These are phyloP conservation scores for Campylomormyrus tamandua DNA, from an alignment of 2,113 vertebrate species.

Conservation along the genomic window DNA sequence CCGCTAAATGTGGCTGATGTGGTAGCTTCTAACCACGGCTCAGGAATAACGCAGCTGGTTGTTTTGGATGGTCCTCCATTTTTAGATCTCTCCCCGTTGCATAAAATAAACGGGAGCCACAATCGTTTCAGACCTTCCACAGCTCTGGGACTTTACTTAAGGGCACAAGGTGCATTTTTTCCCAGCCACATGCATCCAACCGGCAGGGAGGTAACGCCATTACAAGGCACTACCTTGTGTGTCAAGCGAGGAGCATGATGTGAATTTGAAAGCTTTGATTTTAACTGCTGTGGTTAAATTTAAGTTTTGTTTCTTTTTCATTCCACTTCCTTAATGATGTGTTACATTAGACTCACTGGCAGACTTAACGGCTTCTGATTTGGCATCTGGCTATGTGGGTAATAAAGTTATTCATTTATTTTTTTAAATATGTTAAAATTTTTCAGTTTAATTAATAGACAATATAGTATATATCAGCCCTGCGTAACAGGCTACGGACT, in stretches of 20 bases:
- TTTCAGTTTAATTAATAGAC: background rate
- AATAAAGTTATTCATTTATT: background rate
- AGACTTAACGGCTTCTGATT: conserved; percentile 6
- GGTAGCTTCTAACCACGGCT: background rate
- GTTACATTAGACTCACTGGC: background rate
- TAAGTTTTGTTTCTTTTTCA: background rate
- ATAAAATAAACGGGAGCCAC: background rate
- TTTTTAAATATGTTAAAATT: background rate
- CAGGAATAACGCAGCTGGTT: background rate
- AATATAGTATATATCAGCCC: background rate
- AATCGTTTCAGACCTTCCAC: background rate
- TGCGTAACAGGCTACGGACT: background rate
- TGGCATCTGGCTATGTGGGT: background rate
- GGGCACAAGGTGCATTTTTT: conserved; percentile 2
- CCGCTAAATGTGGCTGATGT: background rate
- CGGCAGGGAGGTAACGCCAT: background rate
- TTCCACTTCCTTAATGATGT: conserved; percentile 14
- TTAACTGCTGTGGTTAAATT: background rate
- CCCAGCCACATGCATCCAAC: background rate
- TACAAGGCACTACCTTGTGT: background rate
- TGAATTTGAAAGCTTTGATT: conserved; percentile 16
- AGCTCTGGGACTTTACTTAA: background rate
- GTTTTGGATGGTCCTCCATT: background rate
- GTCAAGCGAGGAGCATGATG: background rate
- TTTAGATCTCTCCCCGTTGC: background rate